Evolutionary conservation across 2,888 invertebrate genomes (phyloP).

Genomic region (Hydroisotoma schaefferi): DNA sequence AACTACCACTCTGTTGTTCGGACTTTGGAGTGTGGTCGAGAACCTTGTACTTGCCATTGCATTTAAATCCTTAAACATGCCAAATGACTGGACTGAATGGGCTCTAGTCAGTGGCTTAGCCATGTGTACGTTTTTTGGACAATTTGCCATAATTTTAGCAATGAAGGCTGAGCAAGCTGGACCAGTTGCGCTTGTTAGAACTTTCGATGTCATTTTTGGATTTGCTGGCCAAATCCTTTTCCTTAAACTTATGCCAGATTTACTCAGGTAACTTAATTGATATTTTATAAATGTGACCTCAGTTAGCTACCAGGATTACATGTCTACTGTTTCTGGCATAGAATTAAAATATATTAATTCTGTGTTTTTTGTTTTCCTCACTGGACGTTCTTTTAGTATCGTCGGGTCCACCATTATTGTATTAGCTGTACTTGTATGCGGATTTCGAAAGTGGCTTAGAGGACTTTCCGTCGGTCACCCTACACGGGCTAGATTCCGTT

Average conservation of each 20-base stretch:
- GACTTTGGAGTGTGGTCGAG: conserved; percentile 40
- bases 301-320: no score
- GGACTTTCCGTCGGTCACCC: conserved; percentile 33
- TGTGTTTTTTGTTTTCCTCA: no score
- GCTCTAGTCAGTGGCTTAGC: conserved; percentile 25
- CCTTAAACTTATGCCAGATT: conserved; percentile 28
- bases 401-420: conserved; percentile 41
- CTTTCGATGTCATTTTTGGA: conserved; percentile 38
- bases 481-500: conserved; percentile 23
- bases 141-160: conserved; percentile 40
- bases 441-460: conserved; percentile 40
- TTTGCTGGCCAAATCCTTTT: conserved; percentile 36
- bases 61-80: conserved; percentile 27
- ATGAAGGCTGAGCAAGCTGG: conserved; percentile 42
- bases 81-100: conserved; percentile 26
- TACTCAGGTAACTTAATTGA: conserved; percentile 34
- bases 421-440: conserved; percentile 35
- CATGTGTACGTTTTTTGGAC: conserved; percentile 36
- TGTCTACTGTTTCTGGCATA: no score
- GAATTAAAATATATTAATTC: no score
- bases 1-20: conserved; percentile 39
- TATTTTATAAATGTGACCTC: no score
- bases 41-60: conserved; percentile 25
- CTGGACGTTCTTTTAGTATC: no score
- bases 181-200: conserved; percentile 31